phyloP scores from a whole-genome alignment of 1,140 invertebrate species.

The Orius insidiosus region DNA sequence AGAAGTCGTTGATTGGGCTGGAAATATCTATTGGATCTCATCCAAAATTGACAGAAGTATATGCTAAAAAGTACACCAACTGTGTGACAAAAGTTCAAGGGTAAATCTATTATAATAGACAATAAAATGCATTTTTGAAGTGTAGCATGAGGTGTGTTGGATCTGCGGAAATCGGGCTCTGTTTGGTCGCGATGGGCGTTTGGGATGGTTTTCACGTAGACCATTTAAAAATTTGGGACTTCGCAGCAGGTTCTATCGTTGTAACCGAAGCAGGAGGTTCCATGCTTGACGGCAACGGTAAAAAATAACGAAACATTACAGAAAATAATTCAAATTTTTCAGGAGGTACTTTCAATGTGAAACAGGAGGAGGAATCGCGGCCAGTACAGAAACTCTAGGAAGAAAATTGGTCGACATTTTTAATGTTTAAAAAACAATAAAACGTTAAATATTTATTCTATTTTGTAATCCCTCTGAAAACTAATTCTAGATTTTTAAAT shows the following conservation, averaged over 20 bases:
- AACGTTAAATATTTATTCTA: too few species aligned
- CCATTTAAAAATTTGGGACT: slow-evolving; percentile 83
- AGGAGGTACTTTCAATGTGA: too few species aligned
- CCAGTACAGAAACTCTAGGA: too few species aligned
- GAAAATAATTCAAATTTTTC: too few species aligned
- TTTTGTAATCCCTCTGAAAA: too few species aligned
- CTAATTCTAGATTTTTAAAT: too few species aligned
- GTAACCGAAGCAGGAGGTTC: slow-evolving; percentile 83
- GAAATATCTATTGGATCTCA: slow-evolving; percentile 17
- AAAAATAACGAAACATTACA: too few species aligned
- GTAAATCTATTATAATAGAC: slow-evolving; percentile 11
- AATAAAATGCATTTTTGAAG: neutral
- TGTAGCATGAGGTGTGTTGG: slow-evolving; percentile 60
- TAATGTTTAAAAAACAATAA: too few species aligned
- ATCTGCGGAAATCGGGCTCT: slow-evolving; percentile 83
- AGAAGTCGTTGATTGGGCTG: slow-evolving; percentile 15
- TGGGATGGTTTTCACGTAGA: slow-evolving; percentile 82
- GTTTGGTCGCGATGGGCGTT: slow-evolving; percentile 70
- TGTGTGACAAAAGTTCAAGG: slow-evolving; percentile 12
- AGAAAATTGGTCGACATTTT: too few species aligned
- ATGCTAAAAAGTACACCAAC: slow-evolving; percentile 6
- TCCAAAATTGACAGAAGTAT: slow-evolving; percentile 7
- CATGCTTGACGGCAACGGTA: slow-evolving; percentile 61
- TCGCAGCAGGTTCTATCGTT: slow-evolving; percentile 71
- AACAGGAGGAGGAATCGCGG: too few species aligned